phyloP scores from a whole-genome alignment of 2,888 invertebrate species.

The Odontothrips loti region DNA sequence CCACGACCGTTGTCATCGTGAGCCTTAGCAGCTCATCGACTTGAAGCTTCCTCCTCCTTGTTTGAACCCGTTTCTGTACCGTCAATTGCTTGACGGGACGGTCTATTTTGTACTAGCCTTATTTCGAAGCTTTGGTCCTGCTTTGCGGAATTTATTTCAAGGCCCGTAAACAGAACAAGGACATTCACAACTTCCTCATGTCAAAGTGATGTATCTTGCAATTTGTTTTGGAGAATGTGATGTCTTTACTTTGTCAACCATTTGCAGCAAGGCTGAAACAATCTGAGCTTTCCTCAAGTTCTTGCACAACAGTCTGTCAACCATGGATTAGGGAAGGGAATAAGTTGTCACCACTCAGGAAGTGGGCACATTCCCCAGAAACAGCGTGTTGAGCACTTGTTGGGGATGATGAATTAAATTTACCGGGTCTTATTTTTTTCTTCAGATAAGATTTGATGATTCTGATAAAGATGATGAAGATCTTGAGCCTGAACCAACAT shows the following conservation, averaged over 20 bases:
- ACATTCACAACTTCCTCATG: no score
- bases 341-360: neutral
- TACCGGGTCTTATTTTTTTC: neutral
- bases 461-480: slow-evolving; percentile 4
- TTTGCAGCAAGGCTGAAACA: no score
- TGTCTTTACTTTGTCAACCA: no score
- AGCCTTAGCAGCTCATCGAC: neutral
- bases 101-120: neutral
- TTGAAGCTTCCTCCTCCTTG: neutral
- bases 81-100: neutral
- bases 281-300: neutral
- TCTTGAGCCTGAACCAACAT: neutral
- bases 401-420: neutral
- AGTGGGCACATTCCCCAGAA: neutral
- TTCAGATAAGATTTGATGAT: neutral
- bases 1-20: neutral
- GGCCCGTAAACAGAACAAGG: no score
- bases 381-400: neutral
- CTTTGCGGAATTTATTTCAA: neutral
- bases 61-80: neutral
- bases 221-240: no score
- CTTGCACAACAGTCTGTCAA: neutral
- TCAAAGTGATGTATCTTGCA: no score
- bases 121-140: neutral
- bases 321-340: neutral